phyloP scores from a whole-genome alignment of 2,113 vertebrate species.

The Macquaria ambigua region DNA sequence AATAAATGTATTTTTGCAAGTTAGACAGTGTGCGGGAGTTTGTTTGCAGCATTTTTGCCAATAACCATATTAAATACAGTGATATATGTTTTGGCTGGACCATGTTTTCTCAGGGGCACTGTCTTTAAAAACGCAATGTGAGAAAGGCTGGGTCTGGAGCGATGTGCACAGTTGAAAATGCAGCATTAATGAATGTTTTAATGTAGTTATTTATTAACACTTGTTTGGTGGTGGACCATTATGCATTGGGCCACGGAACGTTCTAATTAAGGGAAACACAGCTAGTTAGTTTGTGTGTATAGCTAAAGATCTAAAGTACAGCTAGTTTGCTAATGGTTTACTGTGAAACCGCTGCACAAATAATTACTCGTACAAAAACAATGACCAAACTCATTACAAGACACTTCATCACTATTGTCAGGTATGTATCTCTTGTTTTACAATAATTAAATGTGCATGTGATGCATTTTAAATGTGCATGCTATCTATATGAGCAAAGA shows the following conservation, averaged over 20 bases:
- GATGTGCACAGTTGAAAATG: neutral
- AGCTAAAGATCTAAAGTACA: neutral
- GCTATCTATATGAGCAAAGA: neutral
- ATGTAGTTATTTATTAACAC: constrained; percentile 6
- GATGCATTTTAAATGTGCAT: neutral
- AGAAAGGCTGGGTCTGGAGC: neutral
- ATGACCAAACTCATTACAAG: neutral
- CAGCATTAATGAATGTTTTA: neutral
- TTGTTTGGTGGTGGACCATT: neutral
- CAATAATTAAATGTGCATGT: neutral
- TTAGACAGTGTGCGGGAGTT: too few relatives aligned
- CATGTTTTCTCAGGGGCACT: neutral
- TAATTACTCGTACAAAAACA: neutral
- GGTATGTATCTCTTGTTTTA: neutral
- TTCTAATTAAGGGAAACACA: constrained; percentile 30
- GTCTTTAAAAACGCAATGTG: neutral
- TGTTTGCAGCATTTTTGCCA: neutral
- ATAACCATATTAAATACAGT: neutral
- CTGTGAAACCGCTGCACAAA: neutral
- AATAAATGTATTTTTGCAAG: too few relatives aligned
- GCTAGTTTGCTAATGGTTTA: constrained; percentile 7
- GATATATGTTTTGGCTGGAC: neutral
- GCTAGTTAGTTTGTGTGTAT: neutral
- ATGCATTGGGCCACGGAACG: neutral
- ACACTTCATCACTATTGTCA: neutral